Evolutionary conservation across 2,113 vertebrate genomes (phyloP), one percentile per base, ranked within the genome.

Genomic region (Serinus canaria): DNA sequence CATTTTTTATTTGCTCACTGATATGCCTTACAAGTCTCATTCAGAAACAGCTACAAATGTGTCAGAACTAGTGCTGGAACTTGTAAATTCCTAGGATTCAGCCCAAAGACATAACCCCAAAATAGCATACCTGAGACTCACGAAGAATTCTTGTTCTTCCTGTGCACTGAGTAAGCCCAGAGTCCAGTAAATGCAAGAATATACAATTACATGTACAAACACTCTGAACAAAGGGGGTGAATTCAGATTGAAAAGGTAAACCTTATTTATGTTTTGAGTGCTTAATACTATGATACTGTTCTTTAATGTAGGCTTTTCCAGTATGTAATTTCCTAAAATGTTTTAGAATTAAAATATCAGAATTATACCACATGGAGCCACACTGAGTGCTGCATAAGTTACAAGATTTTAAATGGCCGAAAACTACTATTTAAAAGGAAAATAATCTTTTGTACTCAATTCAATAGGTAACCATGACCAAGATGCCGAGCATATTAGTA

Each of bases 1-100:
- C 92, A 91, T 94, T 81, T 96, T 95, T 90, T 74, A 89, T 94
- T 90, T 92, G 76, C 35, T 95, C 39, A 31, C 83, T 86, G 53
- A 30, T 43, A 63, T 3, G 16, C 64, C 52, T 74, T 55, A 53
- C 39, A 55, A 80, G n/a, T 74, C 59, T 83, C 46, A 78, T 69
- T 78, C 56, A 84, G 27, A 35, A 90, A 44, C 33, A 70, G 68
- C 41, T 41, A 84, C 33, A 76, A 83, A n/a, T 76, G 24, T 47
- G 16, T 77, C 76, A 90, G 67, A 73, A 92, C 33, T 53, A 33
- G 12, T 43, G 23, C 30, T 2, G 7, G 46, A 85, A 68, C 56
- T 41, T 70, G 56, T 67, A 44, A 62, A 80, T 75, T 85, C n/a
- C 43, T 46, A 24, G 28, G 28, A 37, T 68, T 24, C 22, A 44